A percentile compares a stretch with the other conserved stretches of the same genome.
phyloP scores from a whole-genome alignment of 2,113 vertebrate species.

The Spea bombifrons region DNA sequence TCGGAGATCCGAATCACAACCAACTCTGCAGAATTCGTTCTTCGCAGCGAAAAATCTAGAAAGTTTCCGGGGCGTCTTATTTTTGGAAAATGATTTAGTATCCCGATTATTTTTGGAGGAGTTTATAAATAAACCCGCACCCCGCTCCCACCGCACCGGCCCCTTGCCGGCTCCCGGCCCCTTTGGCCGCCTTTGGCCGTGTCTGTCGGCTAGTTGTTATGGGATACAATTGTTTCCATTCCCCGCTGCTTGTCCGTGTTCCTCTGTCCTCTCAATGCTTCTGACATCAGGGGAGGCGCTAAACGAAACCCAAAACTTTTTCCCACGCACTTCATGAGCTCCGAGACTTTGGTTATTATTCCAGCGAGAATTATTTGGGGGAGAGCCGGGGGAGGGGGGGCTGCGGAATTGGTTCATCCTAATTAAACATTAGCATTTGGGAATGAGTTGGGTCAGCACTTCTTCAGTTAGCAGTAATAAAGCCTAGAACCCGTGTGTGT shows the following conservation, averaged over 20 bases:
- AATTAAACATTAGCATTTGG: constrained; percentile 29
- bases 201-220: constrained; percentile 17
- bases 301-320: constrained; percentile 20
- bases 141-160: not conserved
- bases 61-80: not conserved
- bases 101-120: constrained; percentile 2
- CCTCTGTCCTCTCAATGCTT: constrained; percentile 28
- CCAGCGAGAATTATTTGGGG: constrained; percentile 6
- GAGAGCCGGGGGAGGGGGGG: not conserved
- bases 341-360: constrained; percentile 20
- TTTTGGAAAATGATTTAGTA: constrained; percentile 24
- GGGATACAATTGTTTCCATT: constrained; percentile 38
- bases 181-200: not conserved
- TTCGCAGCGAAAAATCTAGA: not conserved
- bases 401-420: constrained; percentile 13
- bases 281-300: constrained; percentile 19
- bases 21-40: not conserved
- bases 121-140: not conserved
- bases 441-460: constrained; percentile 1
- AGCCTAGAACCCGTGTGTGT: too few relatives aligned
- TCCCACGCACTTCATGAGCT: constrained; percentile 42
- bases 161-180: not conserved
- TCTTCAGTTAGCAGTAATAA: not conserved
- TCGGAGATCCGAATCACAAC: not conserved
- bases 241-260: constrained; percentile 15